A percentile compares a stretch with the other conserved stretches of the same genome.
Conservation (phyloP, 2,888 invertebrate species). For the Eubasilissa splendida region DNA sequence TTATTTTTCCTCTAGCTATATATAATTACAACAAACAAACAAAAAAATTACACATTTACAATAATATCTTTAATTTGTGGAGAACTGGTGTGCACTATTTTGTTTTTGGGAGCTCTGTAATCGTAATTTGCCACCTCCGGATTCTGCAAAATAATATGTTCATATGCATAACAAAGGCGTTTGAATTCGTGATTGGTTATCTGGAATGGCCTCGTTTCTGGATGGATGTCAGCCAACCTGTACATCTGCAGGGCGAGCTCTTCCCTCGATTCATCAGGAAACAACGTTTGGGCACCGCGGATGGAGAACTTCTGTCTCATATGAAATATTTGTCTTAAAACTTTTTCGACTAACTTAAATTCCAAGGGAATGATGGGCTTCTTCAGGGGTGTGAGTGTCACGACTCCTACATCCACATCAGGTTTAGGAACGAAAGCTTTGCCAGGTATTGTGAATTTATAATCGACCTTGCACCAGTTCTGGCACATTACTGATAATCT, state of each 20-base stretch:
- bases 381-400: slow-evolving; percentile 86
- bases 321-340: slow-evolving; percentile 88
- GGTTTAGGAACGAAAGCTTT: slow-evolving; percentile 94
- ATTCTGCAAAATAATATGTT: slow-evolving; percentile 78
- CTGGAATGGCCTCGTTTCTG: slow-evolving; percentile 79
- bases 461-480: slow-evolving; percentile 87
- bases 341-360: slow-evolving; percentile 91
- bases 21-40: not conserved
- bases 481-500: slow-evolving; percentile 96
- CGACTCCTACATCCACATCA: slow-evolving; percentile 96
- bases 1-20: slow-evolving; percentile 5
- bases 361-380: slow-evolving; percentile 81
- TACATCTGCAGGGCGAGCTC: slow-evolving; percentile 80
- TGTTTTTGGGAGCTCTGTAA: slow-evolving; percentile 72
- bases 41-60: not conserved
- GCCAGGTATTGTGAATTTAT: slow-evolving; percentile 92
- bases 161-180: slow-evolving; percentile 84
- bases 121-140: slow-evolving; percentile 80
- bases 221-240: slow-evolving; percentile 80
- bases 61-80: slow-evolving; percentile 10
- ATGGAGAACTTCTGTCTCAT: slow-evolving; percentile 89
- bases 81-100: not conserved
- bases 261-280: slow-evolving; percentile 80
- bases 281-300: slow-evolving; percentile 80
- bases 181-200: slow-evolving; percentile 86